A percentile compares a stretch with the other conserved stretches of the same genome.
These are phyloP conservation scores for Microcebus lehilahytsara DNA, from an alignment of 2,113 vertebrate species.

Conservation along the genomic window DNA sequence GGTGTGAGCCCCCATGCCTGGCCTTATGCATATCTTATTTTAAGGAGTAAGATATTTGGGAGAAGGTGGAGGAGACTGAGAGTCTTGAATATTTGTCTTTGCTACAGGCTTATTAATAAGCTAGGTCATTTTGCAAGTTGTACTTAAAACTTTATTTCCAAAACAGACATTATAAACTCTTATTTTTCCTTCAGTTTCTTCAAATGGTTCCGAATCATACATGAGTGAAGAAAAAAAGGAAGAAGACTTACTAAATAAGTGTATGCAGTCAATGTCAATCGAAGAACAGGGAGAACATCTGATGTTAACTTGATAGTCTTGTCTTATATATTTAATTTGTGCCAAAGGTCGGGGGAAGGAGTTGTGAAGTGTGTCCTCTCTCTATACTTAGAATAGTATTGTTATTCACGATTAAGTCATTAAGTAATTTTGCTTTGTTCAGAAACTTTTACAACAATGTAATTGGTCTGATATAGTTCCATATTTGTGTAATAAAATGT, in stretches of 20 bases:
- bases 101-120: constrained; percentile 5
- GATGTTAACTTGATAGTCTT: constrained; percentile 37
- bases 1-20: no score
- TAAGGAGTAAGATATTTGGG: not conserved
- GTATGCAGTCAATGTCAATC: constrained; percentile 76
- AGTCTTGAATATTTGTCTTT: constrained; percentile 39
- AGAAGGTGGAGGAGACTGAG: not conserved
- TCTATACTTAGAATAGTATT: constrained; percentile 16
- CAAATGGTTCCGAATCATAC: constrained; percentile 56
- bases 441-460: constrained; percentile 49
- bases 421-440: constrained; percentile 54
- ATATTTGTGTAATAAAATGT: constrained; percentile 53
- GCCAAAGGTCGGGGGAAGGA: not conserved
- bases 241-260: constrained; percentile 69
- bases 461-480: constrained; percentile 44
- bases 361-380: constrained; percentile 12
- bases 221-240: constrained; percentile 70
- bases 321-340: not conserved
- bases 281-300: constrained; percentile 69
- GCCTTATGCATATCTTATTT: no score
- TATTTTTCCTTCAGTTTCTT: constrained; percentile 62
- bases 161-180: constrained; percentile 33
- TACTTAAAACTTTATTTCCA: constrained; percentile 48
- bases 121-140: constrained; percentile 35
- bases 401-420: constrained; percentile 43